These are phyloP conservation scores for Podabrus alpinus DNA, from an alignment of 2,888 invertebrate genomes.

Conservation along the genomic window DNA sequence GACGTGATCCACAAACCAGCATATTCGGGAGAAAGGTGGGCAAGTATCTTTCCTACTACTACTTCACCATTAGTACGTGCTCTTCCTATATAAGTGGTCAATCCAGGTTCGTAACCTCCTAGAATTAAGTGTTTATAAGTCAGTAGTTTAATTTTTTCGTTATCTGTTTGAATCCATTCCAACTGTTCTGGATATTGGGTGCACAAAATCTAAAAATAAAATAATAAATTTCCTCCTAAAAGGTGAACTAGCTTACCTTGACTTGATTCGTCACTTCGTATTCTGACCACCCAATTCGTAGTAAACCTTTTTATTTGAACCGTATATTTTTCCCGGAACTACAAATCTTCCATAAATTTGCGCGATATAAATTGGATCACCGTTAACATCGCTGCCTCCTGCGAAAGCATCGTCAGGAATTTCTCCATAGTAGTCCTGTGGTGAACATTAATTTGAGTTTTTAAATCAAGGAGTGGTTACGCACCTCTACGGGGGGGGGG, in stretches of 20 bases:
- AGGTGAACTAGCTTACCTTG: not conserved
- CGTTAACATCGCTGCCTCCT: conserved; percentile 16
- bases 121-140: conserved; percentile 6
- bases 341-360: conserved; percentile 6
- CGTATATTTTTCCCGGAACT: conserved; percentile 11
- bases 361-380: conserved; percentile 19
- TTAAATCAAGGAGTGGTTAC: too few species aligned
- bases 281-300: conserved; percentile 6
- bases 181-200: conserved; percentile 17
- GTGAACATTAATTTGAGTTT: too few species aligned
- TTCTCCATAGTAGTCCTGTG: conserved; percentile 19
- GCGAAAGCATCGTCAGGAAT: conserved; percentile 20
- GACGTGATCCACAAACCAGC: conserved; percentile 7
- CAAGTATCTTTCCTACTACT: conserved; percentile 10
- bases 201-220: conserved; percentile 17
- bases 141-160: conserved; percentile 5
- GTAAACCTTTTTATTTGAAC: not conserved
- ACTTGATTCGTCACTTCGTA: not conserved
- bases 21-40: not conserved
- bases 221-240: not conserved
- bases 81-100: conserved; percentile 17
- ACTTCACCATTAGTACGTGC: not conserved
- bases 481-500: too few species aligned
- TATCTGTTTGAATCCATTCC: conserved; percentile 18
- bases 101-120: conserved; percentile 18